Evolutionary conservation across 2,888 invertebrate genomes (phyloP).

Genomic region (Gnatocerus cornutus): DNA sequence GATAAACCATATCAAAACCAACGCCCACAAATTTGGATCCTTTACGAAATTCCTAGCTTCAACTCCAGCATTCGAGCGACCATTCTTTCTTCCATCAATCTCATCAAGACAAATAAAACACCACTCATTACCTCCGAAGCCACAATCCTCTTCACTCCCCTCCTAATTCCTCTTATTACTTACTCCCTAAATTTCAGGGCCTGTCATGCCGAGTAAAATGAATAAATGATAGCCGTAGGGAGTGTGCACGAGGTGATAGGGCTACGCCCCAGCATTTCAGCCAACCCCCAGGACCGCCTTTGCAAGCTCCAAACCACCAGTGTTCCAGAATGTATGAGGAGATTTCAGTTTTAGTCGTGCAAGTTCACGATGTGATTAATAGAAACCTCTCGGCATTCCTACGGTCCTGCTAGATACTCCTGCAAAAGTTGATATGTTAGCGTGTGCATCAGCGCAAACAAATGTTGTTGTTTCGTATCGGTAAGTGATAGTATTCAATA

Average conservation of each 20-base stretch:
- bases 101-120: background rate
- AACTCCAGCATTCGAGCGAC: no score
- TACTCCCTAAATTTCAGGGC: constrained; percentile 17
- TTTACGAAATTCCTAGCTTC: no score
- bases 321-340: constrained; percentile 57
- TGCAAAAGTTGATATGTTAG: constrained; percentile 50
- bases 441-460: constrained; percentile 32
- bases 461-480: background rate
- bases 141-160: constrained; percentile 18
- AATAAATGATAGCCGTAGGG: constrained; percentile 57
- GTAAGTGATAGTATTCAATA: no score
- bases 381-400: background rate
- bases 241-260: constrained; percentile 62
- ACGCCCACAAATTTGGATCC: no score
- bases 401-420: constrained; percentile 26
- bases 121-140: background rate
- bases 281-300: constrained; percentile 70
- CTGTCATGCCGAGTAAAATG: constrained; percentile 17
- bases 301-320: constrained; percentile 63
- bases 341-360: constrained; percentile 19
- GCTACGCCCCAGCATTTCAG: constrained; percentile 67
- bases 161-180: constrained; percentile 11
- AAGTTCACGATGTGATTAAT: background rate
- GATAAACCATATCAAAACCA: no score
- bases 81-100: background rate